phyloP scores from a whole-genome alignment of 2,113 vertebrate species.

The Peromyscus polionotus region DNA sequence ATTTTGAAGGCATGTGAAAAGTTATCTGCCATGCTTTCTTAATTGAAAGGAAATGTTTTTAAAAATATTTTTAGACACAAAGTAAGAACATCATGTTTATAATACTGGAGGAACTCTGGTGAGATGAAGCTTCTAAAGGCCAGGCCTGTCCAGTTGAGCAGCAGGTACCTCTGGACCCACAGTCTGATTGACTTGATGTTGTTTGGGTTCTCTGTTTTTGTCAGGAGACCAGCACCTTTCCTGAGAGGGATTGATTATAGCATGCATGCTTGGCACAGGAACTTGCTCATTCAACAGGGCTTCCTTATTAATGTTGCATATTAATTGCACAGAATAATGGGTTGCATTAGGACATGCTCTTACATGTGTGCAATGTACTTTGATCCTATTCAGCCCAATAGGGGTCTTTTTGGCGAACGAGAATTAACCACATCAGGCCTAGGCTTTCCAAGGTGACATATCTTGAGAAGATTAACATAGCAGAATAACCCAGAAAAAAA shows the following conservation, averaged over 20 bases:
- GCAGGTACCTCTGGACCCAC: not conserved
- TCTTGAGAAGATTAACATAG: not conserved
- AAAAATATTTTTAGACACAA: not conserved
- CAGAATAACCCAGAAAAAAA: not conserved
- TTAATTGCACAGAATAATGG: not conserved
- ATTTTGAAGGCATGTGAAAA: constrained; percentile 17
- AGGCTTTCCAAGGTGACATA: not conserved
- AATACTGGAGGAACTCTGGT: not conserved
- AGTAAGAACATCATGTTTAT: constrained; percentile 4
- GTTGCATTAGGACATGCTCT: not conserved
- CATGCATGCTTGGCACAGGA: not conserved
- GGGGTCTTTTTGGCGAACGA: not conserved
- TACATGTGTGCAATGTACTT: not conserved
- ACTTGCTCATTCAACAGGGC: not conserved
- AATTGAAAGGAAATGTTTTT: not conserved
- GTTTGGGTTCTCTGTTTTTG: not conserved
- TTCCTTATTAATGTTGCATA: not conserved
- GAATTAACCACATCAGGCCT: not conserved
- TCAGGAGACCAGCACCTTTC: not conserved
- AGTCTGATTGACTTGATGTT: not conserved
- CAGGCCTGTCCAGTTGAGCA: not conserved
- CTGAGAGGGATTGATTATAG: not conserved
- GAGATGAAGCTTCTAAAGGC: not conserved
- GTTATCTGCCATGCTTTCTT: not conserved
- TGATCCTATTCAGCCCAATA: not conserved